Conservation (phyloP, 2,888 invertebrate species). For the Byasa hedistus region DNA sequence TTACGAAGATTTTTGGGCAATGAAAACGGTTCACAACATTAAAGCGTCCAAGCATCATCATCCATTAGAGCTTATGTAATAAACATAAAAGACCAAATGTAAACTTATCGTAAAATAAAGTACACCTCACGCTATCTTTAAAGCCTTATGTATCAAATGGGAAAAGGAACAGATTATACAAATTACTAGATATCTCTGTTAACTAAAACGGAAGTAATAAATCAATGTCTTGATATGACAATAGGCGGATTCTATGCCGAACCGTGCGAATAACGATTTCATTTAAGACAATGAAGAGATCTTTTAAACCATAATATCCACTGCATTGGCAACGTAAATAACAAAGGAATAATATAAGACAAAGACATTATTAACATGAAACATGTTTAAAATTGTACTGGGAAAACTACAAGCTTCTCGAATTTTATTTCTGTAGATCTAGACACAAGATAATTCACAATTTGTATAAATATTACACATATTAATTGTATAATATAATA, state of each 20-base stretch:
- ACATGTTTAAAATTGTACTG: not conserved
- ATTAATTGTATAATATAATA: too few species aligned
- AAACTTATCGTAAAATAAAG: too few species aligned
- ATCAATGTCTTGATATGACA: conserved; percentile 14
- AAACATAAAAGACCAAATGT: too few species aligned
- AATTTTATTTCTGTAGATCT: not conserved
- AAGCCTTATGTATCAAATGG: not conserved
- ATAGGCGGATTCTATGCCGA: conserved; percentile 24
- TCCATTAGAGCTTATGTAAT: too few species aligned
- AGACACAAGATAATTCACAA: not conserved
- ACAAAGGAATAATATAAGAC: not conserved
- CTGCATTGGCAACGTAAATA: not conserved
- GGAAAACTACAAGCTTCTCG: not conserved
- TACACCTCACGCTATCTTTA: too few species aligned
- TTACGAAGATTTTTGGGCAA: too few species aligned
- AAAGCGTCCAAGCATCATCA: too few species aligned
- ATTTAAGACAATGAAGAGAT: conserved; percentile 15
- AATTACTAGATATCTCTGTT: conserved; percentile 24
- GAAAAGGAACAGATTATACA: not conserved
- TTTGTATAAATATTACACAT: not conserved
- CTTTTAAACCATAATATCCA: conserved; percentile 6
- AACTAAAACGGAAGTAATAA: conserved; percentile 12
- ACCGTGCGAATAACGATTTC: conserved; percentile 28
- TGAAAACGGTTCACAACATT: too few species aligned
- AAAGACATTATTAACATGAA: not conserved